Percentiles rank a stretch among this genome's conserved stretches.
Conservation (phyloP, 2,113 vertebrate genomes). For the Prionailurus bengalensis region DNA sequence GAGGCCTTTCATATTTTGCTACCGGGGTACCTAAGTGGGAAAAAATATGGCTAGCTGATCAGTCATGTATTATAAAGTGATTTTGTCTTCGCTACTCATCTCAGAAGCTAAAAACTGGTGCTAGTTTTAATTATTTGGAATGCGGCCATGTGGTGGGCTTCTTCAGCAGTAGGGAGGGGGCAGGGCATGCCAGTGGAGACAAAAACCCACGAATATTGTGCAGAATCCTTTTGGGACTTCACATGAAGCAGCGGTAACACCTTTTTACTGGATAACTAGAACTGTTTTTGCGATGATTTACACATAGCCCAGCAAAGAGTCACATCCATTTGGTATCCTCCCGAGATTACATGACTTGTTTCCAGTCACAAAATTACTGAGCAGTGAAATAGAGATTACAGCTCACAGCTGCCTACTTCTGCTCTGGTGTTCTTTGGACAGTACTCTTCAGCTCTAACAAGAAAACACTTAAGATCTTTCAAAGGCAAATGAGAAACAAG, state of each 20-base stretch:
- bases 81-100: conserved; percentile 39
- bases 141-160: not conserved
- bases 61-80: not conserved
- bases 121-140: conserved; percentile 55
- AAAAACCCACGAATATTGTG: not conserved
- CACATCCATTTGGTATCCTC: not conserved
- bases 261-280: not conserved
- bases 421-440: not conserved
- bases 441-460: not conserved
- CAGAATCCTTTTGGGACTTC: not conserved
- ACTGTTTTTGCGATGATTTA: not conserved
- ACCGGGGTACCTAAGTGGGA: not conserved
- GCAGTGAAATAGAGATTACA: not conserved
- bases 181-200: not conserved
- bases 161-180: not conserved
- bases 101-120: not conserved
- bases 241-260: not conserved
- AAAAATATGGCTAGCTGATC: conserved; percentile 31
- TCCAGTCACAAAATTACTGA: conserved; percentile 39
- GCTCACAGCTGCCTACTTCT: not conserved
- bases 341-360: conserved; percentile 13
- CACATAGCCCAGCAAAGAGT: not conserved
- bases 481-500: not conserved
- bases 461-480: conserved; percentile 27
- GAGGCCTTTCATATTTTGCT: conserved; percentile 18